phyloP scores from a whole-genome alignment of 1,140 invertebrate genomes.

The Archivesica marissinica region DNA sequence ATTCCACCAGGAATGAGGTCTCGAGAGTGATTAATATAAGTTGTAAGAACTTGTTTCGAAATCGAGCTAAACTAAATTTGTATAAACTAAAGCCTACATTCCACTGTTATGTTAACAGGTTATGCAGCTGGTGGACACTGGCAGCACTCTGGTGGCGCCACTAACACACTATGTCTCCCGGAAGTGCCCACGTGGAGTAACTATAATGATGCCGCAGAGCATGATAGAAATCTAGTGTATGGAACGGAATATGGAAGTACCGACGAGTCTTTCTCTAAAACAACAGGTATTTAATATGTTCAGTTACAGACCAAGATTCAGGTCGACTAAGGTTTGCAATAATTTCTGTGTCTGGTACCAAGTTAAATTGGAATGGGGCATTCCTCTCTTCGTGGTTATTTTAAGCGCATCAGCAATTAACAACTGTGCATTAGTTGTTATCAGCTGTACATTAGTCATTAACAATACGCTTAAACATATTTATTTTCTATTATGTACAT shows the following conservation, averaged over 20 bases:
- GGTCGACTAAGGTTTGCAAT: neutral
- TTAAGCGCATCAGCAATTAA: too few species aligned
- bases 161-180: constrained; percentile 49
- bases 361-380: neutral
- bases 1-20: too few species aligned
- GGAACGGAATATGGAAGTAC: constrained; percentile 37
- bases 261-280: neutral
- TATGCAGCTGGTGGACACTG: constrained; percentile 42
- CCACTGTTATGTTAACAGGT: neutral
- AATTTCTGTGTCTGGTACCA: neutral
- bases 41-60: too few species aligned
- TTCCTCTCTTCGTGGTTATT: too few species aligned
- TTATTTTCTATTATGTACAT: too few species aligned
- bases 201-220: neutral
- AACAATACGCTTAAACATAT: too few species aligned
- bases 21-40: too few species aligned
- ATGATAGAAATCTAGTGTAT: neutral
- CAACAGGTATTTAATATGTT: neutral
- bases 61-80: too few species aligned
- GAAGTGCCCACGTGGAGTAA: constrained; percentile 28
- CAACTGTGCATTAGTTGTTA: too few species aligned
- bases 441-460: too few species aligned
- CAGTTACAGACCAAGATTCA: neutral
- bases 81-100: neutral
- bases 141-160: constrained; percentile 38